These are phyloP conservation scores for Eurystomus glaucurus DNA, from an alignment of 2,797 vertebrate species.

Conservation along the genomic window DNA sequence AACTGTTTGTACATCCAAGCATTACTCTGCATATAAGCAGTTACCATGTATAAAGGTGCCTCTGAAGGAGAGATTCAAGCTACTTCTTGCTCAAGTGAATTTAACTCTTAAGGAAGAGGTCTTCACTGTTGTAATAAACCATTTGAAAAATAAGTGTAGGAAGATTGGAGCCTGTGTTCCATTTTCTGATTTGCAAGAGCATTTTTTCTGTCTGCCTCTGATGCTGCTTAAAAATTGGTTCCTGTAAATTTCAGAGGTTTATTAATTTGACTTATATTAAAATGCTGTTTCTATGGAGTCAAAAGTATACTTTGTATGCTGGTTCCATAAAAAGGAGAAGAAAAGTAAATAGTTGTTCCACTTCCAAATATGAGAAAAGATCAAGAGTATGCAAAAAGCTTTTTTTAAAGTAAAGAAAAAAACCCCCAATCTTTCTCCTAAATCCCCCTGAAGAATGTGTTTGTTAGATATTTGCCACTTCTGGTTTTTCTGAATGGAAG, in stretches of 20 bases:
- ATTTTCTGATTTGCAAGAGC: neutral
- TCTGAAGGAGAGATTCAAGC: neutral
- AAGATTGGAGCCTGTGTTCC: neutral
- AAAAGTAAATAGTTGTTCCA: constrained; percentile 8
- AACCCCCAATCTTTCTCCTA: neutral
- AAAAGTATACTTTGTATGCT: neutral
- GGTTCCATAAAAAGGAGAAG: neutral
- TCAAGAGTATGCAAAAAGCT: neutral
- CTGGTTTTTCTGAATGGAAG: neutral
- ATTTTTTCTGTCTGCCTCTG: neutral
- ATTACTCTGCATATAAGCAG: neutral
- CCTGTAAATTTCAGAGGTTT: neutral
- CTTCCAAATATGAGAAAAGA: neutral
- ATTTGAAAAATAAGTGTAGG: neutral
- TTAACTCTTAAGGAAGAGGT: neutral
- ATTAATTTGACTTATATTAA: constrained; percentile 33
- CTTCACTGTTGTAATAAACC: neutral
- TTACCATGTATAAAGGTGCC: accelerated
- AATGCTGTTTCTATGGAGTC: constrained; percentile 46
- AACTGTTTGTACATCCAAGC: neutral
- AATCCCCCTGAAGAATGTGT: neutral
- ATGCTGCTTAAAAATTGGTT: neutral
- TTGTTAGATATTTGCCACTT: neutral
- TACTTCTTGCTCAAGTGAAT: neutral
- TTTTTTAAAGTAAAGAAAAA: neutral